A percentile compares a stretch with the other conserved stretches of the same genome.
Conservation (phyloP, 2,113 vertebrate genomes). For the Eupsittula cactorum region DNA sequence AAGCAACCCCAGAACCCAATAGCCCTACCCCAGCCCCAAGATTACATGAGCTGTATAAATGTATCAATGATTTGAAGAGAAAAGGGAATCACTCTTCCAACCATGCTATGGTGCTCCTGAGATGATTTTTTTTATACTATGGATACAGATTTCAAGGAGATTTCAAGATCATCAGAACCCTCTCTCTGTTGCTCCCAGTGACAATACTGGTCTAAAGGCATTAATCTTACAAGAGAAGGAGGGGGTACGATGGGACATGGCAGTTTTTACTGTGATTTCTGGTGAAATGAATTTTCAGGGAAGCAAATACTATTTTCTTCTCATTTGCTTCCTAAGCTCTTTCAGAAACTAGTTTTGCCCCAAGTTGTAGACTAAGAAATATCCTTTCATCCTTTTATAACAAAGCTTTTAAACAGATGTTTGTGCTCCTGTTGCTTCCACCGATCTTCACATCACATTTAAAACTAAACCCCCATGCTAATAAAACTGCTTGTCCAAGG, state of each 20-base stretch:
- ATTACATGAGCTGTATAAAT: accelerated
- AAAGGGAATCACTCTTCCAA: background rate
- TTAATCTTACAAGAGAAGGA: too few relatives aligned
- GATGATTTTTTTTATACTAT: accelerated
- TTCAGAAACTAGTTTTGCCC: background rate
- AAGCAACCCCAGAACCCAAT: too few relatives aligned
- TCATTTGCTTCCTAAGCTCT: background rate
- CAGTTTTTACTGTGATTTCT: background rate
- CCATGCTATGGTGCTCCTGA: accelerated
- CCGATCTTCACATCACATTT: accelerated
- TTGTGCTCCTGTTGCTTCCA: background rate
- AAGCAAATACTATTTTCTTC: background rate
- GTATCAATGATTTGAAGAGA: accelerated
- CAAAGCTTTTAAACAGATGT: background rate
- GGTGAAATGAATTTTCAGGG: background rate
- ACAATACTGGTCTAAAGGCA: accelerated
- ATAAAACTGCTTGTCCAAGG: background rate
- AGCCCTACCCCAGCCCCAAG: background rate
- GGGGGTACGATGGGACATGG: accelerated
- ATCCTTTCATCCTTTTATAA: background rate
- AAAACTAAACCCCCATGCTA: background rate
- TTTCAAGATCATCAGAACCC: background rate
- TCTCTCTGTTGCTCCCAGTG: accelerated
- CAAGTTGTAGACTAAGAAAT: background rate
- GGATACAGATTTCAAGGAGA: background rate